A percentile compares a stretch with the other conserved stretches of the same genome.
Evolutionary conservation across 2,113 vertebrate genomes (phyloP).

Genomic region (Uropsilus gracilis): DNA sequence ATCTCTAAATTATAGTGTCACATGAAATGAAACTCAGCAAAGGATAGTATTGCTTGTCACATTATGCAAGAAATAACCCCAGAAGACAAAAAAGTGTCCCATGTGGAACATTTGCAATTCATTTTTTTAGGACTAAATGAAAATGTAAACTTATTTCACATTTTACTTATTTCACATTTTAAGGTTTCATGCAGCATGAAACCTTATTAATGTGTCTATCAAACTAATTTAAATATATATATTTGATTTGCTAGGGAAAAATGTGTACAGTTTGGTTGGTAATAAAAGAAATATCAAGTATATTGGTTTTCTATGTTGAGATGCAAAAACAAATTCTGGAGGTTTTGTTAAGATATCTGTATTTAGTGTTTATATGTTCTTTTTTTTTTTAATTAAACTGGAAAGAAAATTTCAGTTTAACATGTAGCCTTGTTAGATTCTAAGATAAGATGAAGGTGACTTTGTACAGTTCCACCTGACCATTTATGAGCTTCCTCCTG

Average conservation of each 20-base stretch:
- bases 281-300: constrained; percentile 8
- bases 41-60: neutral
- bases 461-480: neutral
- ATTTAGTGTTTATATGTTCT: neutral
- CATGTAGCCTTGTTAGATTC: constrained; percentile 22
- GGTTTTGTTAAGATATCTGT: constrained; percentile 51
- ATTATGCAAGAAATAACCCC: neutral
- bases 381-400: constrained; percentile 14
- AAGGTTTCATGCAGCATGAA: neutral
- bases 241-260: constrained; percentile 28
- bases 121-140: constrained; percentile 32
- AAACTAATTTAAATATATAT: constrained; percentile 26
- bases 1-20: neutral
- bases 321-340: constrained; percentile 9
- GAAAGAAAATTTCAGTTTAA: constrained; percentile 34
- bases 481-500: neutral
- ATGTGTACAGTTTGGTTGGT: neutral
- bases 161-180: constrained; percentile 32
- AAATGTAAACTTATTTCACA: constrained; percentile 1
- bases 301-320: neutral
- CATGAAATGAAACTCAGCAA: neutral
- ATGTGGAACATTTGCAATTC: neutral
- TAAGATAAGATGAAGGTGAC: neutral
- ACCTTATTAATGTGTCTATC: constrained; percentile 21
- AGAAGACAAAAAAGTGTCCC: neutral